These are phyloP conservation scores for Drosophila subobscura DNA, from an alignment of 1,140 invertebrate species.

Conservation along the genomic window DNA sequence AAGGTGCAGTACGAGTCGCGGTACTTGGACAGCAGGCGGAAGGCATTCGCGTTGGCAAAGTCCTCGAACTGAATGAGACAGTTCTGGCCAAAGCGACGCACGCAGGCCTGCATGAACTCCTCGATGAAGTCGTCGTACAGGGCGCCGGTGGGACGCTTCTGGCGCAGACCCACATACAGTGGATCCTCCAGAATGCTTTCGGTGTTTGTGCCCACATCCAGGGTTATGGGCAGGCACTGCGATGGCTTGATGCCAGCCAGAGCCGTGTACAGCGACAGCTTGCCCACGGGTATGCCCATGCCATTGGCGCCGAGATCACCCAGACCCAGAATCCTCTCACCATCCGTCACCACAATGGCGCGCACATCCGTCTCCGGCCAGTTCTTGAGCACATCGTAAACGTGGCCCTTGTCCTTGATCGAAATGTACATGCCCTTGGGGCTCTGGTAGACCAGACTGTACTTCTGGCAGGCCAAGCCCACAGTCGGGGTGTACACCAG, in stretches of 20 bases:
- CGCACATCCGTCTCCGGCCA: slow-evolving; percentile 89
- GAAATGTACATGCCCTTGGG: slow-evolving; percentile 98
- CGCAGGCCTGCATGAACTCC: slow-evolving; percentile 98
- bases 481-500: slow-evolving; percentile 79
- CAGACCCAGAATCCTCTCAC: slow-evolving; percentile 96
- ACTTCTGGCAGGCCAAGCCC: slow-evolving; percentile 91
- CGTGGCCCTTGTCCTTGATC: slow-evolving; percentile 97
- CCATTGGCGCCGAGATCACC: slow-evolving; percentile 97
- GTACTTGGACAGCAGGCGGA: slow-evolving; percentile 94
- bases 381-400: slow-evolving; percentile 90
- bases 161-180: slow-evolving; percentile 96
- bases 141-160: slow-evolving; percentile 91
- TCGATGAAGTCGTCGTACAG: slow-evolving; percentile 97
- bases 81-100: slow-evolving; percentile 92
- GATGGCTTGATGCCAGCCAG: slow-evolving; percentile 96
- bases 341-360: slow-evolving; percentile 97
- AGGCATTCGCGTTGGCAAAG: slow-evolving; percentile 97
- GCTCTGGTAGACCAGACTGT: slow-evolving; percentile 60
- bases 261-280: slow-evolving; percentile 96
- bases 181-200: slow-evolving; percentile 94
- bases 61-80: slow-evolving; percentile 97
- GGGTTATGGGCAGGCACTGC: slow-evolving; percentile 94
- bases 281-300: slow-evolving; percentile 99
- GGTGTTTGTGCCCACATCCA: slow-evolving; percentile 98
- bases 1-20: slow-evolving; percentile 95